Evolutionary conservation across 2,888 invertebrate species (phyloP).

Genomic region (Carabus problematicus): DNA sequence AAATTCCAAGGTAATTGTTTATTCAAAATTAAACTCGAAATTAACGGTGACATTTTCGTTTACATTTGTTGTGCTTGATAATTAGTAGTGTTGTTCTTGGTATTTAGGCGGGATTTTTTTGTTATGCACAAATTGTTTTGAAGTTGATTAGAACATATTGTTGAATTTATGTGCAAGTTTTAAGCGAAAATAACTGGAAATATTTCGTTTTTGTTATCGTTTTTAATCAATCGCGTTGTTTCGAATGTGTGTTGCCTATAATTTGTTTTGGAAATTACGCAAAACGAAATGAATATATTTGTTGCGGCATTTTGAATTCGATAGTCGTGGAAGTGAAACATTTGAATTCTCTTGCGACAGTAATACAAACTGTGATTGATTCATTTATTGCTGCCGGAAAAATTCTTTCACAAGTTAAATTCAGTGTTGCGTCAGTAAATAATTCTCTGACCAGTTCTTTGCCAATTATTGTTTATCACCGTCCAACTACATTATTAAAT

Average conservation of each 20-base stretch:
- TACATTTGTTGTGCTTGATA: constrained; percentile 1
- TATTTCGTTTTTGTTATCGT: not conserved
- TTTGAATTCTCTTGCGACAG: not conserved
- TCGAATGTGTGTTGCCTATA: not conserved
- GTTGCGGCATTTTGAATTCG: constrained; percentile 9
- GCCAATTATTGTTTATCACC: not conserved
- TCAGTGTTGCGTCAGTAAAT: constrained; percentile 17
- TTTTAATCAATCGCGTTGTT: not conserved
- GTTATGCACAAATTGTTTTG: constrained; percentile 21
- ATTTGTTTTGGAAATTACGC: not conserved
- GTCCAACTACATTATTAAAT: not conserved
- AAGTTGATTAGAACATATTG: constrained; percentile 28
- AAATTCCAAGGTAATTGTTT: no score
- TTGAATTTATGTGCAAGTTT: not conserved
- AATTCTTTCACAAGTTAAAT: constrained; percentile 26
- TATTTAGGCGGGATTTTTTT: constrained; percentile 38
- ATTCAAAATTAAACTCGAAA: constrained; percentile 13
- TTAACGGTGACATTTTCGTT: constrained; percentile 6
- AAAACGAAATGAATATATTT: constrained; percentile 22
- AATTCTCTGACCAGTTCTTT: not conserved
- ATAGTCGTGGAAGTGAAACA: not conserved
- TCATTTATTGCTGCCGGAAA: no score
- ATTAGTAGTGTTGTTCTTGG: constrained; percentile 10
- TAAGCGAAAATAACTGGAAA: no score
- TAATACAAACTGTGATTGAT: no score